Evolutionary conservation across 2,113 vertebrate genomes (phyloP), one percentile per base, ranked within the genome.

Genomic region (Tretioscincus oriximinensis): DNA sequence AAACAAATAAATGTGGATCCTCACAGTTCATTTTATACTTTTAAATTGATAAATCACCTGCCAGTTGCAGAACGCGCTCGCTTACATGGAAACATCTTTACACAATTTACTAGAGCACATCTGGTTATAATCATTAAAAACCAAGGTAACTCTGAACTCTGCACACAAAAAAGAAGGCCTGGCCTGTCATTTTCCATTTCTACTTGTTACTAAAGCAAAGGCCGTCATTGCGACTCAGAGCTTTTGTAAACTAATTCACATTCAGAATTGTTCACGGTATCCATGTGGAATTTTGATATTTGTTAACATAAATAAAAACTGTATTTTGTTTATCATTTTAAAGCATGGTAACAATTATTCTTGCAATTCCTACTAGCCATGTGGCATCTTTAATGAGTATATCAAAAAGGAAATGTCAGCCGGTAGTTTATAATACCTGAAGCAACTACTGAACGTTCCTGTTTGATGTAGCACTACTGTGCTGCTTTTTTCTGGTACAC

Each of bases 11-110:
- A 93, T 92, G 82, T 91, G 92, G 90, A 90, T 87, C 88, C 93
- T 90, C 78, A 89, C 65, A 76, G 84, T 88, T 90, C 84, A 90
- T 90, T 92, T 92, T 86, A 90, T 91, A 91, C 84, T 86, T 90
- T 93, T 88, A 90, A 91, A 84, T 21, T 90, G 79, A 89, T 79
- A 81, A 87, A 90, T 93, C 87, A 90, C 86, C 77, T 90, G 80
- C 72, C 85, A 88, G 70, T 76, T 90, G 87, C 24, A 89, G 71
- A 92, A 92, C 92, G 81, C 82, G 84, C 88, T 90, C 81, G 35
- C 5, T 84, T 81, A 89, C 84, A n/a, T 73, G 74, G 71, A 87
- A 90, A 73, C 58, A 69, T 83, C 66, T 87, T 90, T 88, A 73
- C 77, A 76, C 81, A 69, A 81, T 89, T 93, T 91, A 87, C 81